Evolutionary conservation across 2,888 invertebrate genomes (phyloP), one percentile per base, ranked within the genome.

Genomic region (Platynereis dumerilii): DNA sequence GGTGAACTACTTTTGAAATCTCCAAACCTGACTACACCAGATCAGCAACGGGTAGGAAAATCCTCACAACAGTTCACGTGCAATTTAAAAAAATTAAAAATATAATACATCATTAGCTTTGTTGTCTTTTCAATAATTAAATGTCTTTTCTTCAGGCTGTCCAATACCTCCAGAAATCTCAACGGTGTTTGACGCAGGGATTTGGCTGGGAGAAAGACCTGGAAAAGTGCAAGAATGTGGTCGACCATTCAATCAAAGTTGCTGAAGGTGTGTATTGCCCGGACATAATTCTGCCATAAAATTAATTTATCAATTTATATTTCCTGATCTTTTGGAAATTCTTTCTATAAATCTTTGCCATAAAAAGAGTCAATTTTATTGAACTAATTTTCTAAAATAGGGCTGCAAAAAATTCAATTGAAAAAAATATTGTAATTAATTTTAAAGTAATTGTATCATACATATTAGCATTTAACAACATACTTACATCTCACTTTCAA

Each of bases 101-200:
- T 12, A 15, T 56, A 28, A 42, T 44, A 20, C 24, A 27, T 45
- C 15, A 45, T 44, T 59, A 15, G 2, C 20, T 10, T n/a, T 34
- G 34, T 34, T 34, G 34, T 34, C 12, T 34, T n/a, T n/a, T n/a
- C n/a, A 5, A 5, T 15, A 17, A 15, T 7, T 39, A 5, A 26
- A 2, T 22, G n/a, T 28, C 22, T n/a, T n/a, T n/a, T 34, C 64
- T 68, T 3, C 69, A 83, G 82, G 77, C 75, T 10, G 60, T 80
- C 34, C 92, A 93, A 77, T 89, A 91, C 66, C 86, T 94, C 24
- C 90, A 92, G 71, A 90, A 91, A 80, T 91, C 93, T 0, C 91
- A 92, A 79, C 88, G 90, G 60, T 85, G 84, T 70, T 90, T 90
- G 0, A 88, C 88, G 69, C 90, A 90, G n/a, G 89, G 90, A 81